These are phyloP conservation scores for Mormyrops boulengeri DNA, from an alignment of 2,797 vertebrate species.

Conservation along the genomic window DNA sequence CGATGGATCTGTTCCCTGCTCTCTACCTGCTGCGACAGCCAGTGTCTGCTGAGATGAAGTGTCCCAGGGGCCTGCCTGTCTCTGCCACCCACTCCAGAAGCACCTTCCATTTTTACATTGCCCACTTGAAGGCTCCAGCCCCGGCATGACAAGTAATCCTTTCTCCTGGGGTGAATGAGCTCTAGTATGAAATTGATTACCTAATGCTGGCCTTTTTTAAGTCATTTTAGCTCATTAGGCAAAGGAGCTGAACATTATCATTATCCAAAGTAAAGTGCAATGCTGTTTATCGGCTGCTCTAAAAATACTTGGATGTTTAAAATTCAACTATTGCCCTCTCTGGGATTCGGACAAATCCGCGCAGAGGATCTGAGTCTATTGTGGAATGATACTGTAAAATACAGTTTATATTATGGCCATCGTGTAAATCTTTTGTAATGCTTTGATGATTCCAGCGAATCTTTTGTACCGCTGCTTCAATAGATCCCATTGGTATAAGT, in stretches of 20 bases:
- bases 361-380: background rate
- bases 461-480: background rate
- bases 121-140: conserved; percentile 57
- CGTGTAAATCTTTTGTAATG: background rate
- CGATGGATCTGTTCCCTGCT: conserved; percentile 41
- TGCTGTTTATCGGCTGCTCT: background rate
- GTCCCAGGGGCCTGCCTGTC: conserved; percentile 53
- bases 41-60: conserved; percentile 51
- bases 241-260: conserved; percentile 26
- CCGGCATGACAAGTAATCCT: conserved; percentile 56
- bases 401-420: background rate
- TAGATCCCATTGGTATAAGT: background rate
- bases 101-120: conserved; percentile 68
- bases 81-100: conserved; percentile 62
- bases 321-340: background rate
- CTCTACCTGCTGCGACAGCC: conserved; percentile 35
- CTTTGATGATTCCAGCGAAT: background rate
- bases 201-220: conserved; percentile 26
- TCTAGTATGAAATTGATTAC: conserved; percentile 60
- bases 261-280: background rate
- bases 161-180: conserved; percentile 55
- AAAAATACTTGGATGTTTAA: background rate
- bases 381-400: background rate
- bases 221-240: conserved; percentile 1
- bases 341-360: background rate